A percentile compares a stretch with the other conserved stretches of the same genome.
Conservation (phyloP, 2,797 vertebrate species). For the Semaprochilodus insignis region DNA sequence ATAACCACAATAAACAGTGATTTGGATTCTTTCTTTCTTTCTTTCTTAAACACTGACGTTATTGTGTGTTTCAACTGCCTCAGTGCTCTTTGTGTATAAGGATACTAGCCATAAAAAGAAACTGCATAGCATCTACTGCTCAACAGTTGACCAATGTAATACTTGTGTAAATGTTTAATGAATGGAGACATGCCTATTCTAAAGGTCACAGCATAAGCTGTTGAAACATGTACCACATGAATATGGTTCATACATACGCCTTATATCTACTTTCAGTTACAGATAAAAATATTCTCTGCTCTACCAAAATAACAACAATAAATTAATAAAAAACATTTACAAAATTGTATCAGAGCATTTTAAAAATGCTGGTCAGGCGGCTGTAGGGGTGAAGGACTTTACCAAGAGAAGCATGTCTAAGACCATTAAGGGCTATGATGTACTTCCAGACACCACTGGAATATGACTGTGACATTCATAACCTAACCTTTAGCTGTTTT, state of each 20-base stretch:
- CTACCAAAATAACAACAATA: no score
- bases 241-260: background rate
- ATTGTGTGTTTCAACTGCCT: background rate
- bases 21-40: background rate
- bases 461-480: background rate
- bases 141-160: background rate
- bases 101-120: background rate
- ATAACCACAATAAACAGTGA: background rate
- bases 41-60: no score
- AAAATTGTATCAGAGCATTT: no score
- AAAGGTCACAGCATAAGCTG: conserved; percentile 1
- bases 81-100: background rate
- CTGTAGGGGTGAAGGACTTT: no score
- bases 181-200: background rate
- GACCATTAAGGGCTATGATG: no score
- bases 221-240: background rate
- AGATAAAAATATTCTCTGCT: background rate
- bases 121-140: background rate
- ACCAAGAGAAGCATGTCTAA: no score
- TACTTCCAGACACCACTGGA: background rate
- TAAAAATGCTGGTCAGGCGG: no score
- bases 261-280: background rate
- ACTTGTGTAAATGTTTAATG: conserved; percentile 4
- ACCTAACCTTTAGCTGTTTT: background rate
- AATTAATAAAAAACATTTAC: no score